Conservation (phyloP, 2,797 vertebrate species). For the Bradypodion pumilum region DNA sequence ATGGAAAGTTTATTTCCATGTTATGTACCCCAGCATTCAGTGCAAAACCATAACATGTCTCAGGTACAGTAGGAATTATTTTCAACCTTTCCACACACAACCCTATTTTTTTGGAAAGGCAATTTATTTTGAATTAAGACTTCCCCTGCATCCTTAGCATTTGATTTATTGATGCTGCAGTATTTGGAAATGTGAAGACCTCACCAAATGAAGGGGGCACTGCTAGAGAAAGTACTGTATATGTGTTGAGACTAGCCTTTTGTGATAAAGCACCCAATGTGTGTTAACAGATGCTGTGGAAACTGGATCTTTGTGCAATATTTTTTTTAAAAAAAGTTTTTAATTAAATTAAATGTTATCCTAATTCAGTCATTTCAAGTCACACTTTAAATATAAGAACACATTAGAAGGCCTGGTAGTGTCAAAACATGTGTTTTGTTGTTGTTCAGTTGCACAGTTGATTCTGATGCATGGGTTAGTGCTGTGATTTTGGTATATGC, state of each 20-base stretch:
- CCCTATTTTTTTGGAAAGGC: too few relatives aligned
- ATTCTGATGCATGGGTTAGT: too few relatives aligned
- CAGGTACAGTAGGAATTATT: too few relatives aligned
- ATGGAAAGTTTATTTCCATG: constrained; percentile 14
- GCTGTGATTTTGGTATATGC: background rate
- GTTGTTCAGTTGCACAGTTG: too few relatives aligned
- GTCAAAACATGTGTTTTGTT: background rate
- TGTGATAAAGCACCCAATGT: too few relatives aligned
- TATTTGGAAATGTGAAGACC: background rate
- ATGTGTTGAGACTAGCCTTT: too few relatives aligned
- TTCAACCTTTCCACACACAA: too few relatives aligned
- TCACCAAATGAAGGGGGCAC: background rate
- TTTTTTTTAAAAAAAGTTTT: too few relatives aligned
- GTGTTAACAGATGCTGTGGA: too few relatives aligned
- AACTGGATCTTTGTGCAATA: too few relatives aligned
- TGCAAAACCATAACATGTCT: background rate
- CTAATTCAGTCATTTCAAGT: background rate
- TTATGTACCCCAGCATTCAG: background rate
- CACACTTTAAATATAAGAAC: background rate
- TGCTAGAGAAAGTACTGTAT: background rate
- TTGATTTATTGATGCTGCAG: background rate
- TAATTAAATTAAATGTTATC: background rate
- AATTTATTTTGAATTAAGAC: background rate
- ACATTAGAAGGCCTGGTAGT: background rate
- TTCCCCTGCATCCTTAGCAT: background rate